These are phyloP conservation scores for Brachionus plicatilis DNA, from an alignment of 1,140 invertebrate genomes.

Conservation along the genomic window DNA sequence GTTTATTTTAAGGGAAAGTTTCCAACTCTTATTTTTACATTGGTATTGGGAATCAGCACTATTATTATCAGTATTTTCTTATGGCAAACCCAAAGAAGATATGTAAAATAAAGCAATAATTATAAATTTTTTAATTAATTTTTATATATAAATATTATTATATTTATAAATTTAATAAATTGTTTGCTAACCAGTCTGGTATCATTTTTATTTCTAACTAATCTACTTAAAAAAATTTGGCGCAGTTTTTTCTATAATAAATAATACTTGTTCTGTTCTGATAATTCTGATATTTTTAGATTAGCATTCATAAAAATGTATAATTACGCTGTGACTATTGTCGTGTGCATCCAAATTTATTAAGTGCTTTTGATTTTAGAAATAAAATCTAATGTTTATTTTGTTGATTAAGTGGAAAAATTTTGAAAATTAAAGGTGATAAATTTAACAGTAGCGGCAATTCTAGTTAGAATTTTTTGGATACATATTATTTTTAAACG, in stretches of 20 bases:
- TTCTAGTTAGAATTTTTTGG: neutral
- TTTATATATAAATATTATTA: neutral
- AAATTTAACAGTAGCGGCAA: neutral
- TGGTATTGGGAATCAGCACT: neutral
- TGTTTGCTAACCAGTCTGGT: neutral
- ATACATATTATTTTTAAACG: neutral
- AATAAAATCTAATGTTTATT: neutral
- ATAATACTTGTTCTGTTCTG: neutral
- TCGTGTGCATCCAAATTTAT: neutral
- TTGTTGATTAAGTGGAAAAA: neutral
- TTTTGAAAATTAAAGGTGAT: neutral
- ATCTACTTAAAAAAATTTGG: neutral
- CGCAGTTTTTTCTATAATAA: neutral
- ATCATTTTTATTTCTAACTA: neutral
- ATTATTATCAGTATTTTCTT: neutral
- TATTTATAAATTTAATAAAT: neutral
- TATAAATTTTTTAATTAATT: neutral
- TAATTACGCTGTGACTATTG: neutral
- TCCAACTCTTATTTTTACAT: neutral
- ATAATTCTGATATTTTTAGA: neutral
- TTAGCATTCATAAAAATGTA: neutral
- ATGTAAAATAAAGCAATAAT: neutral
- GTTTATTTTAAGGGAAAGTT: neutral
- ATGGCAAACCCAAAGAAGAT: constrained; percentile 12
- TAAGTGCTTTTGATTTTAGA: neutral